Evolutionary conservation across 2,888 invertebrate genomes (phyloP).

Genomic region (Eupithecia insigniata): DNA sequence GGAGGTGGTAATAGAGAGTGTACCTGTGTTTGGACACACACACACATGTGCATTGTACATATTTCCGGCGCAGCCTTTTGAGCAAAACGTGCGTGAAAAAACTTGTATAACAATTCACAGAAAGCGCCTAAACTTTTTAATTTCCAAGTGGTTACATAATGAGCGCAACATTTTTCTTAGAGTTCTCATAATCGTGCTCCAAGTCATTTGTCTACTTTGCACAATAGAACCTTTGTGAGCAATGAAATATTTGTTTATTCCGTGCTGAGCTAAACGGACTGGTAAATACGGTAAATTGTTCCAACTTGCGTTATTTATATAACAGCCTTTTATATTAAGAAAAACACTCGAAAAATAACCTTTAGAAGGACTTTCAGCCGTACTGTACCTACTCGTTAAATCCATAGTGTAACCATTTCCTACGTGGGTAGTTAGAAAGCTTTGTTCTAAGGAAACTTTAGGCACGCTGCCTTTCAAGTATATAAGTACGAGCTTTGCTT

Average conservation of each 20-base stretch:
- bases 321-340: background rate
- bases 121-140: constrained; percentile 5
- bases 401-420: background rate
- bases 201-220: constrained; percentile 36
- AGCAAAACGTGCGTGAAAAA: background rate
- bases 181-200: constrained; percentile 35
- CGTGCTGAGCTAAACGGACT: constrained; percentile 31
- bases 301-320: constrained; percentile 26
- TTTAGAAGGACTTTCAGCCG: background rate
- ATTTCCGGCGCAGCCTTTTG: background rate
- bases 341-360: constrained; percentile 8
- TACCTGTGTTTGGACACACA: background rate
- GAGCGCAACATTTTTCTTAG: constrained; percentile 25
- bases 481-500: background rate
- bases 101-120: background rate
- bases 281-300: constrained; percentile 31
- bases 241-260: constrained; percentile 39
- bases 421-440: background rate
- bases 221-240: constrained; percentile 41
- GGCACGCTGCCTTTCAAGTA: background rate
- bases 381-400: background rate
- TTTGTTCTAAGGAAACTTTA: background rate
- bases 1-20: background rate
- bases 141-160: constrained; percentile 18
- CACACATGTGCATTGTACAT: background rate